Base-by-base conservation (phyloP, 1,140 invertebrate genomes). In the Bombus turneri region DNA sequence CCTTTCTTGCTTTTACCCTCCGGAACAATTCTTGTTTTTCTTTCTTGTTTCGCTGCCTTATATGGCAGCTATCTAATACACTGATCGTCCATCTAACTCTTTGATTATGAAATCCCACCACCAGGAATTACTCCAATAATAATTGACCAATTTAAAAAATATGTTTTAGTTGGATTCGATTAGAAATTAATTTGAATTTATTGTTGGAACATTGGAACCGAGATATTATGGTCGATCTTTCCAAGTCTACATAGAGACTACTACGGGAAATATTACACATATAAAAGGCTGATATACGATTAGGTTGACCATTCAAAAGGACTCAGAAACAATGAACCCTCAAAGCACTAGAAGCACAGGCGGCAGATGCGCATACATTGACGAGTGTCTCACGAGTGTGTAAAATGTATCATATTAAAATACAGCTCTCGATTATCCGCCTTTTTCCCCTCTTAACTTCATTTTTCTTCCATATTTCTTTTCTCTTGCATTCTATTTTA, bases 361-460 rank as follows among this genome's bases (percentile, higher is more conserved):
- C 86, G 74, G 25, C n/a, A 88, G 39, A 85, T 77, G 37, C 71
- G 79, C 72, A 87, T 64, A 86, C 62, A 91, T 87, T 57, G 82
- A 86, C 73, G 83, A 87, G 86, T 76, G 62, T 84, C 47, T 81
- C 72, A 80, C 79, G 76, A 78, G 72, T 76, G 87, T 92, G 92
- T 92, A 92, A 92, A 92, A 85, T 88, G 88, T 90, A 91, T 74
- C 81, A 85, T 93, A 93, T 92, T 93, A 93, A 93, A 93, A 93
- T 93, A 93, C 92, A 90, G 81, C 79, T 92, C 88, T 91, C n/a
- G 43, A 34, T 47, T 57, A 74, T 66, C 53, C 9, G 22, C 39
- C 1, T 64, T 66, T 39, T 22, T 2, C 18, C 25, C 15, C 64
- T 18, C 53, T 31, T 37, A 77, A 59, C 13, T 77, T 76, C 34